phyloP scores from a whole-genome alignment of 2,888 invertebrate genomes.

The Drosophila barbarae region DNA sequence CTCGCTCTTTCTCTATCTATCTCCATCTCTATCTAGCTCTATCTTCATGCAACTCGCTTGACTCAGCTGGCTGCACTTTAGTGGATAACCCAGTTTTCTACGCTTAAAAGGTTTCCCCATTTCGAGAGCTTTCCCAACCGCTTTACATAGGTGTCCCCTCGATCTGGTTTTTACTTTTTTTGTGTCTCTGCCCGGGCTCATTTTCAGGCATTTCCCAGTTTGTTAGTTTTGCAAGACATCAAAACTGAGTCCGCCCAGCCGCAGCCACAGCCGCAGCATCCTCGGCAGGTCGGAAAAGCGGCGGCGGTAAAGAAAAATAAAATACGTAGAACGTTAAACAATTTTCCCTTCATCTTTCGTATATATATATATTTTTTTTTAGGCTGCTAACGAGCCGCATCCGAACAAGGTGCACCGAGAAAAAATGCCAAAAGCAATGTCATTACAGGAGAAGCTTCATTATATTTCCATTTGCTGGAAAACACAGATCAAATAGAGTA shows the following conservation, averaged over 20 bases:
- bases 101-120: constrained; percentile 65
- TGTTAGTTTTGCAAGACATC: constrained; percentile 48
- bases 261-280: not conserved
- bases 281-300: not conserved
- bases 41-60: not conserved
- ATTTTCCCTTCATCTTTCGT: constrained; percentile 15
- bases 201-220: constrained; percentile 57
- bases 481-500: no score
- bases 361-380: constrained; percentile 13
- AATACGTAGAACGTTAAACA: constrained; percentile 30
- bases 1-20: not conserved
- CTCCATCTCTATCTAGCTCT: no score
- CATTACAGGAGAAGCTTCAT: no score
- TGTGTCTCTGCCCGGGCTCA: constrained; percentile 38
- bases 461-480: no score
- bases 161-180: constrained; percentile 35
- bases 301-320: constrained; percentile 4
- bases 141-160: constrained; percentile 46
- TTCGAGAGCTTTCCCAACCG: constrained; percentile 17
- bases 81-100: constrained; percentile 69
- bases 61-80: constrained; percentile 62
- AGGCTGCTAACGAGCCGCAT: constrained; percentile 52
- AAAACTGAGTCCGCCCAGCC: constrained; percentile 17
- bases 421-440: not conserved
- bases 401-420: constrained; percentile 26